A percentile compares a stretch with the other conserved stretches of the same genome.
phyloP scores from a whole-genome alignment of 2,113 vertebrate species.

The Dasyurus viverrinus region DNA sequence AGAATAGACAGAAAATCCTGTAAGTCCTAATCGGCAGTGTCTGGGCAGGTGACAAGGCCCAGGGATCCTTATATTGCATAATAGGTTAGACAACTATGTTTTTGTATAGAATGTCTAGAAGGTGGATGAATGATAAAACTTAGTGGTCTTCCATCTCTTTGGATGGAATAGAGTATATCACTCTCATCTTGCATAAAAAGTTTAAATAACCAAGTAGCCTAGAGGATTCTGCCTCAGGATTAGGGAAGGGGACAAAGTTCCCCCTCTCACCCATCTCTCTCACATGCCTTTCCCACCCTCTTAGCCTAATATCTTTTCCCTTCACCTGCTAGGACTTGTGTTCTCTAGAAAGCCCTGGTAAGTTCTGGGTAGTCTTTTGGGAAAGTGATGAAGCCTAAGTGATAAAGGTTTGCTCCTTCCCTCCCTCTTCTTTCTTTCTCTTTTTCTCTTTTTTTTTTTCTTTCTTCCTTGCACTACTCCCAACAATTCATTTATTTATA shows the following conservation, averaged over 20 bases:
- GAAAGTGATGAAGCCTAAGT: background rate
- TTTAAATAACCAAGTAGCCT: background rate
- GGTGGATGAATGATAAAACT: background rate
- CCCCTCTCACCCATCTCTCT: background rate
- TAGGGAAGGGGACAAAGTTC: background rate
- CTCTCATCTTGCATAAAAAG: background rate
- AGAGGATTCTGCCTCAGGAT: background rate
- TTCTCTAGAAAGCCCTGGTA: background rate
- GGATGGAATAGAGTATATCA: background rate
- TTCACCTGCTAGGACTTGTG: background rate
- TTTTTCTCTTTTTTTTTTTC: too few relatives aligned
- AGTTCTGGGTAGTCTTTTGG: background rate
- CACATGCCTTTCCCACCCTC: background rate
- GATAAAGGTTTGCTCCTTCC: background rate
- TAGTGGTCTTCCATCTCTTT: background rate
- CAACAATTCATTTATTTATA: background rate
- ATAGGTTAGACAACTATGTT: background rate
- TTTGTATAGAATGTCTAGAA: background rate
- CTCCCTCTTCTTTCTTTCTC: too few relatives aligned
- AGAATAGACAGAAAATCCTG: background rate
- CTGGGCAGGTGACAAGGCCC: background rate
- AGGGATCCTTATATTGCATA: background rate
- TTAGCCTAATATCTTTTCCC: background rate
- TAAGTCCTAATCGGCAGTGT: background rate
- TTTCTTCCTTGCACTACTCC: background rate